Conservation (phyloP, 2,888 invertebrate genomes). For the Conops quadrifasciatus region DNA sequence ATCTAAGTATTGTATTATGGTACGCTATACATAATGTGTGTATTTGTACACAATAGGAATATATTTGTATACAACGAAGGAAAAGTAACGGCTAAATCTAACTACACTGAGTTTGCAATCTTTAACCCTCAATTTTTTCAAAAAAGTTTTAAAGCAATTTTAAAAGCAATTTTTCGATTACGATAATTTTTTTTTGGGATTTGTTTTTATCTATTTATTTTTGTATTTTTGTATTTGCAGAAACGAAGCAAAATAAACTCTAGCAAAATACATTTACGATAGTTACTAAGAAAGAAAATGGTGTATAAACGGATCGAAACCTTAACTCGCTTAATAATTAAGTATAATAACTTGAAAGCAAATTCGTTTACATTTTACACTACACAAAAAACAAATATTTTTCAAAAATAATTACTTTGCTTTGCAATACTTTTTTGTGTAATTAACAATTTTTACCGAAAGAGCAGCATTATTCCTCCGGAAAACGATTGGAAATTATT, state of each 20-base stretch:
- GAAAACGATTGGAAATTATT: conserved; percentile 96
- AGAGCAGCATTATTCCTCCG: conserved; percentile 89
- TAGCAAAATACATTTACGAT: conserved; percentile 24
- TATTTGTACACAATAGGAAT: neutral
- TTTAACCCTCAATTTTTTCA: conserved; percentile 9
- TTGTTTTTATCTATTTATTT: neutral
- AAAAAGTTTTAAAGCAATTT: conserved; percentile 2
- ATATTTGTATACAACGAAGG: conserved; percentile 3
- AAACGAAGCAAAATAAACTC: conserved; percentile 23
- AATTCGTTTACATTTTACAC: conserved; percentile 24
- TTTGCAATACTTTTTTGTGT: conserved; percentile 53
- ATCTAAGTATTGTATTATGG: no score
- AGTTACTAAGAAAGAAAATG: neutral
- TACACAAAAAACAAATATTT: conserved; percentile 40
- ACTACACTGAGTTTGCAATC: conserved; percentile 20
- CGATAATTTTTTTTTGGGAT: no score
- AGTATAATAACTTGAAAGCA: conserved; percentile 17
- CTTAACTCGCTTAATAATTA: conserved; percentile 1
- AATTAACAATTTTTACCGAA: conserved; percentile 77
- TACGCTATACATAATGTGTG: no score
- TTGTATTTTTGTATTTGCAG: neutral
- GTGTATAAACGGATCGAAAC: neutral
- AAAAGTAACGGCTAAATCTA: conserved; percentile 21
- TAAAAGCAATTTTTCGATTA: no score
- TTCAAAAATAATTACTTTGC: conserved; percentile 56